Conservation (phyloP, 1,140 invertebrate species). For the Cotesia chilonis region DNA sequence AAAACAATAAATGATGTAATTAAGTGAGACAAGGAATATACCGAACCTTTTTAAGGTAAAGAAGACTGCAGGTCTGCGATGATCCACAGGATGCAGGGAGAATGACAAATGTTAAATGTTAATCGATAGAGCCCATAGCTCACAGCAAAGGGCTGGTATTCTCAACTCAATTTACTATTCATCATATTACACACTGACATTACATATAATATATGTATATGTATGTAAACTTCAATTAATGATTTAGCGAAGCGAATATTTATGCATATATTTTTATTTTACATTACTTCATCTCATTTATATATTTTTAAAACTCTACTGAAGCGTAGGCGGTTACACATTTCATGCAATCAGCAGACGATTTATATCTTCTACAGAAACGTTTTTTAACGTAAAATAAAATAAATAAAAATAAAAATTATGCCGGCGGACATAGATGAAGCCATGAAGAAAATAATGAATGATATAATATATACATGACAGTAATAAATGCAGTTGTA, state of each 20-base stretch:
- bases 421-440: no score
- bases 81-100: conserved; percentile 62
- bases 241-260: no score
- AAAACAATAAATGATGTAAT: conserved; percentile 24
- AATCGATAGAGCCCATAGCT: conserved; percentile 54
- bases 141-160: conserved; percentile 46
- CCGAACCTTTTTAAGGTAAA: conserved; percentile 66
- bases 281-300: no score
- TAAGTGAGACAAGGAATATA: conserved; percentile 50
- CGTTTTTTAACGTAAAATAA: not conserved
- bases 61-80: conserved; percentile 70
- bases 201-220: not conserved
- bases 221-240: no score
- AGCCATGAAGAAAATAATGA: no score
- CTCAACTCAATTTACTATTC: conserved; percentile 7
- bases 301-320: no score
- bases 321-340: no score
- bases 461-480: not conserved
- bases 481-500: not conserved
- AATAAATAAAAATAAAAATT: not conserved
- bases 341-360: no score
- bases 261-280: no score
- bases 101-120: conserved; percentile 54
- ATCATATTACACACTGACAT: not conserved
- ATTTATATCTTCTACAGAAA: no score